phyloP scores from a whole-genome alignment of 2,797 vertebrate genomes.

The Anguilla obscura region DNA sequence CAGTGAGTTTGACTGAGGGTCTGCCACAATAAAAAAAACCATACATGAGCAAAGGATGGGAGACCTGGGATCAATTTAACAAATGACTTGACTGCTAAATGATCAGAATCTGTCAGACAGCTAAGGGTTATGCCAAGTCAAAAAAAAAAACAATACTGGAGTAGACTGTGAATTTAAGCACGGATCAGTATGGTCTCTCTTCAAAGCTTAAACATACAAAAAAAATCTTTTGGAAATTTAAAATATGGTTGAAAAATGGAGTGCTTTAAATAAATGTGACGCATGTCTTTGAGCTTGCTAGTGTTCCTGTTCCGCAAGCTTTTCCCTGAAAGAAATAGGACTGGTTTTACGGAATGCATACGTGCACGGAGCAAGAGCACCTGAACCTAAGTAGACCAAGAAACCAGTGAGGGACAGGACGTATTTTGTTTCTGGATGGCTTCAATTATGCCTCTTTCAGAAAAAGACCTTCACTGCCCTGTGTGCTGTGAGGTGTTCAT shows the following conservation, averaged over 20 bases:
- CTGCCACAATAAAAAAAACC: too few species aligned
- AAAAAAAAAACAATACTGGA: background rate
- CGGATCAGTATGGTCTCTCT: background rate
- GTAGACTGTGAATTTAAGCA: background rate
- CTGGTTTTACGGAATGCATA: background rate
- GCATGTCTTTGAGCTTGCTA: background rate
- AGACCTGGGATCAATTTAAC: background rate
- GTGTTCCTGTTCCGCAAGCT: background rate
- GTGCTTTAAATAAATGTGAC: background rate
- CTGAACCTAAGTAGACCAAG: background rate
- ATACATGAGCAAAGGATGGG: background rate
- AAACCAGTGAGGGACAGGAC: background rate
- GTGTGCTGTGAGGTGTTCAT: conserved; percentile 60
- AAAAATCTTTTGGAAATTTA: background rate
- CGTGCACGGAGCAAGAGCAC: background rate
- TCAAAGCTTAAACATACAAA: background rate
- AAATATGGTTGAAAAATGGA: background rate
- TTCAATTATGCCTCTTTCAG: background rate
- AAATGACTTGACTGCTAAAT: background rate
- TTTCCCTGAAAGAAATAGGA: background rate
- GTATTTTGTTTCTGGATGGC: conserved; percentile 51
- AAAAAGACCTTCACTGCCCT: conserved; percentile 60
- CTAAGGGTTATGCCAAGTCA: background rate
- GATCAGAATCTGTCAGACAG: background rate
- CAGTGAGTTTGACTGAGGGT: too few species aligned